phyloP scores from a whole-genome alignment of 30 jellyfish, hydroid and myxozoan species.

The Chironex yamaguchii region DNA sequence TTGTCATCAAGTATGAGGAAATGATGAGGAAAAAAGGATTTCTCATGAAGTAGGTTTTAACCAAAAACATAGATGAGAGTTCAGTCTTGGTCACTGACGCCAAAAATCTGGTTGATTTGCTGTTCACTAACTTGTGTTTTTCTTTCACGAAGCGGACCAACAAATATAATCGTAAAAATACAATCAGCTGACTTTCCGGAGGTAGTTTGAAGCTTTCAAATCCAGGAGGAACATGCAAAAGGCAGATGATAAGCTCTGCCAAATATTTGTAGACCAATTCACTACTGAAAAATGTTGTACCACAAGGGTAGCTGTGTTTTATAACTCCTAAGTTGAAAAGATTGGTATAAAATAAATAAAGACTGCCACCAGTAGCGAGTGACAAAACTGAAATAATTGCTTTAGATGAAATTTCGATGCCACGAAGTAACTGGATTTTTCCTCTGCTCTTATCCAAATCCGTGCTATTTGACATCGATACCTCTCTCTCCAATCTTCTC shows the following conservation, averaged over 20 bases:
- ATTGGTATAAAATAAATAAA: conserved; percentile 73
- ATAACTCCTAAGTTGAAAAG: conserved; percentile 66
- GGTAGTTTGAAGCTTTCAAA: conserved; percentile 57
- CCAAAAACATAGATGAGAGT: conserved; percentile 77
- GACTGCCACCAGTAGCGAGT: conserved; percentile 56
- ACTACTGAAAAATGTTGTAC: conserved; percentile 57
- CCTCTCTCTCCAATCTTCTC: conserved; percentile 12
- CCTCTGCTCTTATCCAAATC: conserved; percentile 16
- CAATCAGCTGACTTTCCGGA: conserved; percentile 84
- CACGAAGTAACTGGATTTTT: conserved; percentile 61
- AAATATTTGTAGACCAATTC: conserved; percentile 28
- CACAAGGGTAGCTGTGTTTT: conserved; percentile 67
- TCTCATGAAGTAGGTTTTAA: conserved; percentile 91
- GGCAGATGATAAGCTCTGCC: conserved; percentile 73
- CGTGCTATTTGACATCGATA: conserved; percentile 3
- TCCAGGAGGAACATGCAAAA: conserved; percentile 88
- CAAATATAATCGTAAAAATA: conserved; percentile 74
- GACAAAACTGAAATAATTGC: conserved; percentile 70
- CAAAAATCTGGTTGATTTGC: conserved; percentile 89
- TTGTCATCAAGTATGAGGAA: conserved; percentile 62
- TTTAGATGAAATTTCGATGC: conserved; percentile 70
- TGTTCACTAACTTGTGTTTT: conserved; percentile 89
- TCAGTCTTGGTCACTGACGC: conserved; percentile 97
- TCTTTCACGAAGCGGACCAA: conserved; percentile 83
- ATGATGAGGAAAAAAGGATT: conserved; percentile 81